Evolutionary conservation across 2,888 invertebrate genomes (phyloP), one percentile per base, ranked within the genome.

Genomic region (Eilema griseolum): DNA sequence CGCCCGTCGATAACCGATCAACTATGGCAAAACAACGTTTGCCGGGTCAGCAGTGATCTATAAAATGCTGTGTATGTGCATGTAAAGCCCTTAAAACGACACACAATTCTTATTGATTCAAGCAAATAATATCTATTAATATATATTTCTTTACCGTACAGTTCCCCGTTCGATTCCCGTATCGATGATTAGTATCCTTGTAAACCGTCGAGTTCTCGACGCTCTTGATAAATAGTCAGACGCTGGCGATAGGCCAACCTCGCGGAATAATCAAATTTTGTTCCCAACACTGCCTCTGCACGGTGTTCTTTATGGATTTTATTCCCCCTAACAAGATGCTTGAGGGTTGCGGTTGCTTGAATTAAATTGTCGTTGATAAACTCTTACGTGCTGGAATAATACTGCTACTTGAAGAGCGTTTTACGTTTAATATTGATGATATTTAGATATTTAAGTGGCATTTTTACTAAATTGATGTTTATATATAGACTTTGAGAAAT

Each of bases 211-310:
- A 83, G 90, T 87, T 89, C 85, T 82, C 91, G 89, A 90, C 90
- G 89, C 89, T 86, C 88, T 90, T 94, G 93, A 95, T 95, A 94
- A 94, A 95, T 95, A 94, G 94, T 93, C 89, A 85, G 88, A 88
- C 87, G 89, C 87, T 93, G 94, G 94, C 94, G 94, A 93, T 94
- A 94, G 94, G 93, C 95, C 94, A 94, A 93, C 94, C 92, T 94
- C 92, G 94, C 90, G 94, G 93, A 94, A 95, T 95, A 95, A 95
- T 95, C 94, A 93, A 94, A 95, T 95, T 93, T 92, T 85, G 89
- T 90, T 88, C 92, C 91, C 90, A 85, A 89, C 92, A 89, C 85
- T 93, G 80, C 86, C 87, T 89, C 90, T 86, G 90, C 76, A 87
- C 88, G 91, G 90, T 92, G 93, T 92, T 92, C 92, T 94, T 95